Base-by-base conservation (phyloP, 53 echinoderm and acorn worm genomes). In the Apostichopus leukothele region DNA sequence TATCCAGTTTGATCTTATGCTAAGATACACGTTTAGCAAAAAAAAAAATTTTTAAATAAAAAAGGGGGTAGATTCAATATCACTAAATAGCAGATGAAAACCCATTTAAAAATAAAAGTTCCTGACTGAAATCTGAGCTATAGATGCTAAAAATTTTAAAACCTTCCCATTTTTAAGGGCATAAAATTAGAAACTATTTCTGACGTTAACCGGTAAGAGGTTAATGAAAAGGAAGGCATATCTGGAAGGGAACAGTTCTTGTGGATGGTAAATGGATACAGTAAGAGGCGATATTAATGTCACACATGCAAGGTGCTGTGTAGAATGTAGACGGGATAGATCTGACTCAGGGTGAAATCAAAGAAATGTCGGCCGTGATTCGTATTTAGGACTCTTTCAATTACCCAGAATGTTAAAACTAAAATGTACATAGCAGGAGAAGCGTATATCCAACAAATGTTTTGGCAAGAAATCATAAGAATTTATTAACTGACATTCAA, bases 21-120 rank as follows among this genome's bases (percentile, higher is more conserved):
- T 39, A 39, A 3, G 39, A 39, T 39, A 39, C 63, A 63, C 1
- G 63, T 7, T 39, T 39, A 39, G 63, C 63, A 2, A 39, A 39
- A 25, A 61, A 61, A 12, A 61, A 61, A 10, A 61, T n/a, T 23
- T 63, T 11, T 7, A 63, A 16, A 11, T 0, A 63, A 16, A 63
- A 16, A 63, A 63, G 11, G 63, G 39, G 79, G 79, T 78, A 51
- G 53, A 78, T 53, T 79, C 53, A 53, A 79, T 52, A 51, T 53
- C 50, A 79, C 39, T 39, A 39, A 51, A 63, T 16, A 9, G 63
- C n/a, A 79, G 50, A 52, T 79, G 51, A 79, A 12, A 53, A 51
- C 52, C 53, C 16, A 79, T 79, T 79, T 79, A 16, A 7, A 25
- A 25, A 25, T 4, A 11, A 13, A 6, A 13, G 12, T 11, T 63